Conservation (phyloP, 2,113 vertebrate genomes). For the Ranitomeya imitator region DNA sequence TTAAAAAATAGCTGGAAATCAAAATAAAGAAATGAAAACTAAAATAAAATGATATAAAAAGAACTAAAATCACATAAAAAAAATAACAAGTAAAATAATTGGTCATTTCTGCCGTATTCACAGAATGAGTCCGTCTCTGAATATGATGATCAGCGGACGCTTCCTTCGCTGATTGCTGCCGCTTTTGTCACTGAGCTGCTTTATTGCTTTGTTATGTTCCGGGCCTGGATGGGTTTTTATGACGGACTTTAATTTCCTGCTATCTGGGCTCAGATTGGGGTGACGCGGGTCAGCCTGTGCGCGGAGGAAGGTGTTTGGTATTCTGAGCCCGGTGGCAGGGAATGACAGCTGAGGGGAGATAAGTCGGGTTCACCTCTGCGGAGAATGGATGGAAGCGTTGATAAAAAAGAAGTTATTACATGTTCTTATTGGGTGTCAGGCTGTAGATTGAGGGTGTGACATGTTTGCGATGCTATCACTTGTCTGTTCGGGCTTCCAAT, state of each 20-base stretch:
- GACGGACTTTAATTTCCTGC: conserved; percentile 45
- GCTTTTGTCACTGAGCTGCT: not conserved
- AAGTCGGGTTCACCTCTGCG: conserved; percentile 22
- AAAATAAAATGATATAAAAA: not conserved
- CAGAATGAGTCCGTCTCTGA: not conserved
- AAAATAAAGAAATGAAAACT: not conserved
- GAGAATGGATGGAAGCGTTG: not conserved
- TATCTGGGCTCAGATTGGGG: conserved; percentile 6
- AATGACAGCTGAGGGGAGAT: conserved; percentile 42
- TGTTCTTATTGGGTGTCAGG: conserved; percentile 27
- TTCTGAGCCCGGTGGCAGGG: conserved; percentile 2
- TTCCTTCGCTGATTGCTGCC: not conserved
- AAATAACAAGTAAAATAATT: not conserved
- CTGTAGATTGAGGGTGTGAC: not conserved
- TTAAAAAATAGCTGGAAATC: not conserved
- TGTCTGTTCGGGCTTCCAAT: not conserved
- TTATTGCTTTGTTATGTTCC: conserved; percentile 29
- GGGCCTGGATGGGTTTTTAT: conserved; percentile 2
- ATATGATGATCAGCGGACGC: not conserved
- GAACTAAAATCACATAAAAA: not conserved
- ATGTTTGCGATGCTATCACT: conserved; percentile 32
- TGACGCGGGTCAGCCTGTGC: conserved; percentile 9
- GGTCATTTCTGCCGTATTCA: not conserved
- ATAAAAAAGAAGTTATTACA: conserved; percentile 11
- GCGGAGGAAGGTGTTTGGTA: conserved; percentile 17